phyloP scores from a whole-genome alignment of 2,797 vertebrate species.

The Sparus aurata region DNA sequence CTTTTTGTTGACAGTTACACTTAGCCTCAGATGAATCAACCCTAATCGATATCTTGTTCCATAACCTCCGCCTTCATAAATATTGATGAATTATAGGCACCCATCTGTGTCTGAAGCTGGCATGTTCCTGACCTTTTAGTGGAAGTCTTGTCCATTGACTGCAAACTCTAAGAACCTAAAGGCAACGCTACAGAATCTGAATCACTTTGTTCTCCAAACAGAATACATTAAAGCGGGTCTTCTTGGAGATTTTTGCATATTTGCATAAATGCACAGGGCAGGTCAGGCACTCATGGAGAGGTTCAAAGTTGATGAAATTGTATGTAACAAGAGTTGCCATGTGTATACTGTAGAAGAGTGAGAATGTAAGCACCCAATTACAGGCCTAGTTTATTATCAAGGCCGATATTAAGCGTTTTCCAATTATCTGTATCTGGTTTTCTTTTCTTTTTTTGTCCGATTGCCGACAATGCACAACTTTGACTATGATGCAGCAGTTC shows the following conservation, averaged over 20 bases:
- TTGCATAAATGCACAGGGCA: neutral
- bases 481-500: too few relatives aligned
- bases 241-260: neutral
- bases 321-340: neutral
- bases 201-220: conserved; percentile 19
- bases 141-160: conserved; percentile 23
- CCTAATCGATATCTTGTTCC: conserved; percentile 33
- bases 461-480: too few relatives aligned
- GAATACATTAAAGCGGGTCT: neutral
- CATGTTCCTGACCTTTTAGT: conserved; percentile 48
- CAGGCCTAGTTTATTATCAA: too few relatives aligned
- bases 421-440: too few relatives aligned
- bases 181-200: conserved; percentile 8
- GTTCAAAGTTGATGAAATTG: conserved; percentile 6
- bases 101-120: conserved; percentile 33
- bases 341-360: neutral
- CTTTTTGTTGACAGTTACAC: neutral
- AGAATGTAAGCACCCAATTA: neutral
- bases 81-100: conserved; percentile 48
- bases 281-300: conserved; percentile 1
- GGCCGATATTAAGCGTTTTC: too few relatives aligned
- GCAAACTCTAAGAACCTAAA: conserved; percentile 2
- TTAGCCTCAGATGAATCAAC: conserved; percentile 42
- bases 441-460: too few relatives aligned
- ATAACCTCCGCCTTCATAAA: conserved; percentile 43